These are phyloP conservation scores for Acrocera orbiculus DNA, from an alignment of 2,888 invertebrate genomes.

Conservation along the genomic window DNA sequence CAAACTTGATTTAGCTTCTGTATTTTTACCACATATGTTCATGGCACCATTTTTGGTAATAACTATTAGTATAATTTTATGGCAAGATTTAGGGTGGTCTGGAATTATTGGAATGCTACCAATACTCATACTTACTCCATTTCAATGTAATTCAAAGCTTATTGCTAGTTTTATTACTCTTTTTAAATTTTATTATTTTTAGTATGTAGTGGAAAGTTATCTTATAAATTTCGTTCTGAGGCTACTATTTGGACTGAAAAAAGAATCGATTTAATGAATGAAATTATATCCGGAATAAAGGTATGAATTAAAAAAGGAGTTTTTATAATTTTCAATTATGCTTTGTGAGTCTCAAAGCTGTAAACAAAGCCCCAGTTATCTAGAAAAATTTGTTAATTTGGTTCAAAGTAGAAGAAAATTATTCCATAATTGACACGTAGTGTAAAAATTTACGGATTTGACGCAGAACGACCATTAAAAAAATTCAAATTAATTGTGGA, in stretches of 20 bases:
- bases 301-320: too few species aligned
- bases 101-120: conserved; percentile 52
- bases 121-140: conserved; percentile 52
- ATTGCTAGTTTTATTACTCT: too few species aligned
- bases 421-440: too few species aligned
- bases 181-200: conserved; percentile 8
- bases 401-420: too few species aligned
- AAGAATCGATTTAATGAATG: conserved; percentile 60
- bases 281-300: conserved; percentile 47
- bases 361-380: too few species aligned
- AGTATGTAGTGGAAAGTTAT: conserved; percentile 20
- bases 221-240: conserved; percentile 28
- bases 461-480: too few species aligned
- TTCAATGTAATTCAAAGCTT: conserved; percentile 49
- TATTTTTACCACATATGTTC: conserved; percentile 65
- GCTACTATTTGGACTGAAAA: conserved; percentile 49
- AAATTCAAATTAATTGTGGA: too few species aligned
- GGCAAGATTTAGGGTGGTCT: conserved; percentile 43
- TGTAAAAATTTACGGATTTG: too few species aligned
- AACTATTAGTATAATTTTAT: conserved; percentile 53
- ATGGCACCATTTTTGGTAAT: conserved; percentile 50
- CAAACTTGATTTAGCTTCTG: conserved; percentile 58
- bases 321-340: too few species aligned
- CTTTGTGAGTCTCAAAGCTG: too few species aligned
- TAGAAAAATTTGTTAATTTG: too few species aligned